phyloP scores from a whole-genome alignment of 1,140 invertebrate genomes.

The Bradynema listronoti region DNA sequence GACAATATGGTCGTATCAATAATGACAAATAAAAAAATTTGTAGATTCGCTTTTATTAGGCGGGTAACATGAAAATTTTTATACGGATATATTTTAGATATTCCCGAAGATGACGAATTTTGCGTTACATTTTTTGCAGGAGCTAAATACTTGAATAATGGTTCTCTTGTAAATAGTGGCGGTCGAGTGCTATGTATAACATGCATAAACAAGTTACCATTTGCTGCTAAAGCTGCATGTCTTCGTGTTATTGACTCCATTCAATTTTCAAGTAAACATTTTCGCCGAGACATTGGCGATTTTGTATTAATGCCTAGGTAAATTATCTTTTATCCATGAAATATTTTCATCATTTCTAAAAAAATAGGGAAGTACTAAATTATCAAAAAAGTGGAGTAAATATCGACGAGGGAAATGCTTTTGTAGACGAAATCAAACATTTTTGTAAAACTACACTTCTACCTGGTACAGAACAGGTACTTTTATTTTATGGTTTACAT shows the following conservation, averaged over 20 bases:
- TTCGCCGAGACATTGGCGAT: slow-evolving; percentile 79
- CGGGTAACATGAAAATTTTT: too few relatives aligned
- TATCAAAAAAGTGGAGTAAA: slow-evolving; percentile 87
- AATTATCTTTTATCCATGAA: neutral
- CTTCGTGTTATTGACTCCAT: slow-evolving; percentile 65
- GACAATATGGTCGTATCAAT: too few relatives aligned
- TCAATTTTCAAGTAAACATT: slow-evolving; percentile 75
- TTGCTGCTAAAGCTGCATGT: slow-evolving; percentile 65
- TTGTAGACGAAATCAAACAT: slow-evolving; percentile 74
- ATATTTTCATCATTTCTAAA: slow-evolving; percentile 3
- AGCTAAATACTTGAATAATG: slow-evolving; percentile 58
- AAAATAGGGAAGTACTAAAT: slow-evolving; percentile 62
- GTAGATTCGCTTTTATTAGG: too few relatives aligned
- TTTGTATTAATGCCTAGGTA: slow-evolving; percentile 9
- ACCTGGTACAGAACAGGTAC: slow-evolving; percentile 42
- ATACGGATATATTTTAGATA: slow-evolving; percentile 7
- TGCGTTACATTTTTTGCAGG: slow-evolving; percentile 63
- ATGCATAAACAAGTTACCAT: slow-evolving; percentile 66
- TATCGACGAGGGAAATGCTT: slow-evolving; percentile 77
- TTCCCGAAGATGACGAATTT: slow-evolving; percentile 28
- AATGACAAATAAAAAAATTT: too few relatives aligned
- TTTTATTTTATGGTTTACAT: too few relatives aligned
- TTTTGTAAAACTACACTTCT: slow-evolving; percentile 63
- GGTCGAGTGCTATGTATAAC: slow-evolving; percentile 81
- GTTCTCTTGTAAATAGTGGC: slow-evolving; percentile 72